A percentile compares a stretch with the other conserved stretches of the same genome.
phyloP scores from a whole-genome alignment of 2,888 invertebrate genomes.

The Apotomis capreana region DNA sequence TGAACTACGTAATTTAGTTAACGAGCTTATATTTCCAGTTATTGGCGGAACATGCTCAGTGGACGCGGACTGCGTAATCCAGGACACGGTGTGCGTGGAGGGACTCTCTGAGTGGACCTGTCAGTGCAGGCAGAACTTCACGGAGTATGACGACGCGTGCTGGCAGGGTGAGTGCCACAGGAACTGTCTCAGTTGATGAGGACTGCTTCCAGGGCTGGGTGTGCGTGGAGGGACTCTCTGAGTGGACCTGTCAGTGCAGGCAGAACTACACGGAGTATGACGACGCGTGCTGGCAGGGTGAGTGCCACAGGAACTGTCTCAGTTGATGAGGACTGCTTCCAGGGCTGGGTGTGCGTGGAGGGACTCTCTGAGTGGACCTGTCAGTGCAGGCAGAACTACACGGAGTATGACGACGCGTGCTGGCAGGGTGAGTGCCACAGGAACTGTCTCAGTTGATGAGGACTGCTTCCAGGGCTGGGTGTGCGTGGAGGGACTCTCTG shows the following conservation, averaged over 20 bases:
- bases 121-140: constrained; percentile 52
- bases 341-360: constrained; percentile 59
- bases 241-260: constrained; percentile 63
- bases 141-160: constrained; percentile 56
- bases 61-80: constrained; percentile 64
- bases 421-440: constrained; percentile 63
- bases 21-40: constrained; percentile 53
- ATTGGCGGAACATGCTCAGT: constrained; percentile 63
- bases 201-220: constrained; percentile 67
- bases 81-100: constrained; percentile 59
- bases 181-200: constrained; percentile 54
- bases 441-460: constrained; percentile 54
- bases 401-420: constrained; percentile 56
- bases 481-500: constrained; percentile 49
- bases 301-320: constrained; percentile 58
- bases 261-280: constrained; percentile 44
- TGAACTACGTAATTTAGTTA: neutral
- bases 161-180: constrained; percentile 63
- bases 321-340: constrained; percentile 61
- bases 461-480: constrained; percentile 67
- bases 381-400: constrained; percentile 52
- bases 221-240: constrained; percentile 49
- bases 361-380: constrained; percentile 52
- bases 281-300: constrained; percentile 65
- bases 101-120: constrained; percentile 52